Evolutionary conservation across 2,888 invertebrate genomes (phyloP), one percentile per base, ranked within the genome.

Genomic region (Prosopocoilus inquinatus): DNA sequence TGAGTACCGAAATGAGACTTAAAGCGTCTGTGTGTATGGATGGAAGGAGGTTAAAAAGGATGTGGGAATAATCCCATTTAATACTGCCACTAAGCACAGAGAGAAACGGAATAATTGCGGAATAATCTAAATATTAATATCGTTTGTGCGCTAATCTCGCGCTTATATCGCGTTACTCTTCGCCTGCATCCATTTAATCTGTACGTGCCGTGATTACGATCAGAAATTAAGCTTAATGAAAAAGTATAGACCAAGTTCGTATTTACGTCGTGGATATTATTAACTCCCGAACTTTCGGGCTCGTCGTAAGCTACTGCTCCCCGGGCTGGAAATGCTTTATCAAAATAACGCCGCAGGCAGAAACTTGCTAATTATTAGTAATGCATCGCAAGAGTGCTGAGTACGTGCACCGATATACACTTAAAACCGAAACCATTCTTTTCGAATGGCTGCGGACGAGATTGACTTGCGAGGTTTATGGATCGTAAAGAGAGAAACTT

Each of bases 181-280:
- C 20, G 38, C 38, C 38, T 13, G 38, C 38, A 38, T 13, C 38
- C 43, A 34, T 41, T 52, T 36, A 34, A 43, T 20, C 12, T 38
- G 9, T 62, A 64, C 65, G 65, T 64, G 63, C 64, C 58, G 55
- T 59, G 65, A 66, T 64, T 64, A 50, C 63, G 60, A 67, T 64
- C 66, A 61, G 59, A 65, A 64, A 61, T 65, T 66, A 62, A 59
- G 63, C 62, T 63, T 72, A 72, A 72, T 72, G 71, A 73, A 72
- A 72, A 73, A 73, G 69, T 69, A 72, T 72, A 69, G 69, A 67
- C 67, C 64, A 71, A 73, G 70, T 71, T 72, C 66, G 66, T 68
- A 65, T 68, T 72, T 73, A 68, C 70, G 71, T 65, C 68, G 69
- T 69, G 70, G 71, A 70, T 71, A 70, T 70, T 70, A 70, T 28